These are phyloP conservation scores for Melipona quadrifasciata DNA, from an alignment of 1,140 invertebrate species.

Conservation along the genomic window DNA sequence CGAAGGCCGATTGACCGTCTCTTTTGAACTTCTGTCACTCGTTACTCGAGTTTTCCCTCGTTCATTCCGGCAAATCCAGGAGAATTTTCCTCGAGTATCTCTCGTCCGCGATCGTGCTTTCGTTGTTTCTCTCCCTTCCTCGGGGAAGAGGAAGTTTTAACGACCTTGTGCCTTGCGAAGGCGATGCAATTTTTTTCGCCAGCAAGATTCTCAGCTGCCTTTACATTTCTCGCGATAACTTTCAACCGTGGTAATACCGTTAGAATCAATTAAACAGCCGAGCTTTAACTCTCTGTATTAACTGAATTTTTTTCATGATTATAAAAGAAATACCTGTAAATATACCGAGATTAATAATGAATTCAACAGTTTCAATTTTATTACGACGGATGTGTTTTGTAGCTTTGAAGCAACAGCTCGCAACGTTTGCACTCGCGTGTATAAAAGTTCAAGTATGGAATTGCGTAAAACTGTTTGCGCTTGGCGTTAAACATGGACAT, in stretches of 20 bases:
- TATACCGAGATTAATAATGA: too few species aligned
- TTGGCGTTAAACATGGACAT: too few species aligned
- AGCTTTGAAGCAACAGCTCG: too few species aligned
- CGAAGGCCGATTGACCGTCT: not conserved
- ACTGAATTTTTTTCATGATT: too few species aligned
- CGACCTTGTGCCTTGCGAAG: not conserved
- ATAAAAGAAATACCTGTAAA: too few species aligned
- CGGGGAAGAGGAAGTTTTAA: not conserved
- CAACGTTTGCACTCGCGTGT: too few species aligned
- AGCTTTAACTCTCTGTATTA: not conserved
- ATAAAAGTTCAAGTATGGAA: too few species aligned
- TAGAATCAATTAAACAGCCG: not conserved
- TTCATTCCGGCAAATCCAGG: not conserved
- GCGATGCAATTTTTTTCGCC: not conserved
- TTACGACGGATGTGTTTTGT: too few species aligned
- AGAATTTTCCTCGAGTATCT: not conserved
- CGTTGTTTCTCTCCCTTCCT: not conserved
- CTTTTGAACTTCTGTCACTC: conserved; percentile 15
- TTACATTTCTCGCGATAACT: not conserved
- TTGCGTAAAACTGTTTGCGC: too few species aligned
- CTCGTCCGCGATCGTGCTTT: not conserved
- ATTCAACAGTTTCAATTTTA: too few species aligned
- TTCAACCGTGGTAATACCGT: not conserved
- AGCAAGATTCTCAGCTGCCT: too few species aligned
- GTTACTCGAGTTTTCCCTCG: not conserved